Evolutionary conservation across 2,113 vertebrate genomes (phyloP).

Genomic region (Thomomys bottae): DNA sequence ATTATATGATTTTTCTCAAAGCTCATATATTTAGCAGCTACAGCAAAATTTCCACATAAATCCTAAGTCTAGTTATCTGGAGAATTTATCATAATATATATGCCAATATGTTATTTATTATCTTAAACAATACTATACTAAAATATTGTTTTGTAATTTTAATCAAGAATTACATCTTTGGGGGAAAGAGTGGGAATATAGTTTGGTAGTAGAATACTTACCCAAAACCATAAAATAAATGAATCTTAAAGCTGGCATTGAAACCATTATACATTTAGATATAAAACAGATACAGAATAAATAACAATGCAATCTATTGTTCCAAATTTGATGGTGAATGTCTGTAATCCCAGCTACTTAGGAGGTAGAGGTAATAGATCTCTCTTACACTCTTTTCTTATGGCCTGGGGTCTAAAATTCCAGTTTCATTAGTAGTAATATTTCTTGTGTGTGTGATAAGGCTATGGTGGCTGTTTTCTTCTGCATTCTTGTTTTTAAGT

Average conservation of each 20-base stretch:
- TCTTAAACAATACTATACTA: not conserved
- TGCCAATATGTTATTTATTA: not conserved
- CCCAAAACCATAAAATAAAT: not conserved
- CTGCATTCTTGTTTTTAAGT: slow-evolving; percentile 1
- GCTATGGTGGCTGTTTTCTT: not conserved
- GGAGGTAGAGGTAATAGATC: too few species aligned
- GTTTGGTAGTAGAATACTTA: not conserved
- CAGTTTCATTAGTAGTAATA: not conserved
- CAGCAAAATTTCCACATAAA: not conserved
- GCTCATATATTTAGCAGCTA: not conserved
- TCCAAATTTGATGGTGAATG: too few species aligned
- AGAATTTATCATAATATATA: not conserved
- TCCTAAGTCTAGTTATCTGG: not conserved
- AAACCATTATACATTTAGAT: not conserved
- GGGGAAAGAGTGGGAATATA: not conserved
- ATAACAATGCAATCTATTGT: not conserved
- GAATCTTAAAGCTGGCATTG: not conserved
- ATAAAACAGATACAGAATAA: not conserved
- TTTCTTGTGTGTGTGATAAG: not conserved
- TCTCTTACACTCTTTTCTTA: too few species aligned
- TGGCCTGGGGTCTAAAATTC: too few species aligned
- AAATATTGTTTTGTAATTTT: not conserved
- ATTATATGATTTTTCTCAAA: not conserved
- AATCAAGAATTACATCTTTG: not conserved
- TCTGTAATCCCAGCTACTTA: too few species aligned